Base-by-base conservation (phyloP, 2,888 invertebrate genomes). In the Pteria penguin region DNA sequence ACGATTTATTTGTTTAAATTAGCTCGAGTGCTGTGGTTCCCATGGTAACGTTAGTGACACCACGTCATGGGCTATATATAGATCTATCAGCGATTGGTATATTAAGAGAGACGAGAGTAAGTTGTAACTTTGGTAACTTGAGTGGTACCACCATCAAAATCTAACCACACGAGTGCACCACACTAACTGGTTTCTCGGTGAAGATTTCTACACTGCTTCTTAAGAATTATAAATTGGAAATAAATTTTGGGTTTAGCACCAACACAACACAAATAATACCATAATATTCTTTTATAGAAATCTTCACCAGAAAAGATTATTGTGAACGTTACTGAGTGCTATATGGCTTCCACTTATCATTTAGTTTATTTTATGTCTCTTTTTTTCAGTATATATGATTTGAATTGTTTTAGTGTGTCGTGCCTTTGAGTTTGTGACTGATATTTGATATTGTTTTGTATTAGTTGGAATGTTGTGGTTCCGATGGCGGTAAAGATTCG, bases 21-120 rank as follows among this genome's bases (percentile, higher is more conserved):
- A 88, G 88, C 85, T 88, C 73, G 68, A 79, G 31, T 88, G 88
- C 73, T 88, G 88, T 82, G 88, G 88, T 26, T 85, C 83, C 0
- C 80, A 79, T 78, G 88, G 88, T 5, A 74, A 76, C 27, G 74
- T 69, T 27, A 83, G 84, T 65, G 72, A 80, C n/a, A 70, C 80
- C 0, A 82, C 75, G 14, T 87, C 88, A 14, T 88, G 88, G 88
- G 82, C 82, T 29, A 72, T 87, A 22, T 88, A 86, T 78, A 82
- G 83, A 36, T 52, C 36, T 11, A 72, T 79, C 29, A 87, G 87
- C 65, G 75, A 79, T 32, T 88, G 88, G 88, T 77, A 73, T 57
- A 36, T 45, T 14, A 62, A 26, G 2, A 65, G 52, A 29, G 22
- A 36, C 22, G 69, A 63, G 18, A 69, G 75, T 75, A 75, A 75